These are phyloP conservation scores for Haemorhous mexicanus DNA, from an alignment of 2,113 vertebrate species.

Conservation along the genomic window DNA sequence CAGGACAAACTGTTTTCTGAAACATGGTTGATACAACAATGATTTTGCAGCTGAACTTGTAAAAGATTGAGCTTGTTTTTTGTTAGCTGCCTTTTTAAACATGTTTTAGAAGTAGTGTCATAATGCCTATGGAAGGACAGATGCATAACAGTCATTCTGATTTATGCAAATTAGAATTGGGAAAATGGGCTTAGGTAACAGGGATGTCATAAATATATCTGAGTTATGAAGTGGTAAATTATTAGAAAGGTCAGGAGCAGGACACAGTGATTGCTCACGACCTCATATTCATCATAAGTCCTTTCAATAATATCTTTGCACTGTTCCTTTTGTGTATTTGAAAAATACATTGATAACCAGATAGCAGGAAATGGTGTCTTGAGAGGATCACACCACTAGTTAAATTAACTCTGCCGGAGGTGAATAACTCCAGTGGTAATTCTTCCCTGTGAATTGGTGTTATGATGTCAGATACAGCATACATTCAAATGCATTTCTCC, in stretches of 20 bases:
- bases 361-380: background rate
- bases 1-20: background rate
- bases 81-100: background rate
- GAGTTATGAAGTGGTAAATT: slow-evolving; percentile 1
- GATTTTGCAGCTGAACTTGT: background rate
- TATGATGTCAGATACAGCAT: background rate
- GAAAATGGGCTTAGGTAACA: slow-evolving; percentile 24
- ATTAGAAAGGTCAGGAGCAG: slow-evolving; percentile 16
- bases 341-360: background rate
- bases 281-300: background rate
- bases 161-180: slow-evolving; percentile 13
- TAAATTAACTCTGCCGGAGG: background rate
- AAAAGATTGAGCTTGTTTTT: background rate
- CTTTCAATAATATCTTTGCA: background rate
- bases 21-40: background rate
- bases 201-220: slow-evolving; percentile 6
- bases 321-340: background rate
- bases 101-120: background rate
- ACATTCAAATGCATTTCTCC: background rate
- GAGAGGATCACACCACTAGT: background rate
- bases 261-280: background rate
- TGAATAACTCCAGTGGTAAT: background rate
- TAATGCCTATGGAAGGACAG: background rate
- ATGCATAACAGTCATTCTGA: background rate
- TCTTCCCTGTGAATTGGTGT: background rate